Base-by-base conservation (phyloP, 2,797 vertebrate genomes). In the Sebastes kiyomatsui region DNA sequence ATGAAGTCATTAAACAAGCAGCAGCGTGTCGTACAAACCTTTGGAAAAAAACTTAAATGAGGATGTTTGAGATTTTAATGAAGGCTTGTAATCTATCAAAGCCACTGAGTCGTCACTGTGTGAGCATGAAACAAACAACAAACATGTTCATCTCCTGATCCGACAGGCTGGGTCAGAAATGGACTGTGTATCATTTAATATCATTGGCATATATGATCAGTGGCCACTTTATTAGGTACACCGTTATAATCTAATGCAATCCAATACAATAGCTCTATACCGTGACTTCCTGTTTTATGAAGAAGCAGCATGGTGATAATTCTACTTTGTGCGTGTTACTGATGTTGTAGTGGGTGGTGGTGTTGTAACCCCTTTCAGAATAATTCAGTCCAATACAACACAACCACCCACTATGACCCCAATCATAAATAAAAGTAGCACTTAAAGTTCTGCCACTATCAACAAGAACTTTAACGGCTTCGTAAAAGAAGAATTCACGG, bases 61-160 rank as follows among this genome's bases (percentile, higher is more conserved):
- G 30, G 56, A 72, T 18, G 70, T 65, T 79, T 56, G 59, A 67
- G 32, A 46, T 61, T 75, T 65, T 49, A 23, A 67, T 46, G 27
- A 67, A 75, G 22, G 65, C 7, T 52, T 77, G 20, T 75, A 68
- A 77, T 74, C 49, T 46, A 58, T 74, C 25, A 54, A 70, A 76
- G 64, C 13, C 46, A 20, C 65, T 10, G 62, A 70, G 20, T 4
- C 12, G 46, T 52, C 67, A 32, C 23, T 25, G 54, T 46, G 54
- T 20, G 22, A 72, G 25, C 33, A 28, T 8, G 12, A 61, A 33
- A 46, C 18, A 1, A 23, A 49, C 58, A 65, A 65, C 23, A 46
- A 30, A 32, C 30, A 16, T 12, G n/a, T 66, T 55, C 42, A 52
- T 75, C 33, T 72, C 38, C 42, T 46, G 18, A 66, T 61, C 27